Evolutionary conservation across 2,888 invertebrate species (phyloP), one percentile per base, ranked within the genome.

Genomic region (Sarcophaga variegata): DNA sequence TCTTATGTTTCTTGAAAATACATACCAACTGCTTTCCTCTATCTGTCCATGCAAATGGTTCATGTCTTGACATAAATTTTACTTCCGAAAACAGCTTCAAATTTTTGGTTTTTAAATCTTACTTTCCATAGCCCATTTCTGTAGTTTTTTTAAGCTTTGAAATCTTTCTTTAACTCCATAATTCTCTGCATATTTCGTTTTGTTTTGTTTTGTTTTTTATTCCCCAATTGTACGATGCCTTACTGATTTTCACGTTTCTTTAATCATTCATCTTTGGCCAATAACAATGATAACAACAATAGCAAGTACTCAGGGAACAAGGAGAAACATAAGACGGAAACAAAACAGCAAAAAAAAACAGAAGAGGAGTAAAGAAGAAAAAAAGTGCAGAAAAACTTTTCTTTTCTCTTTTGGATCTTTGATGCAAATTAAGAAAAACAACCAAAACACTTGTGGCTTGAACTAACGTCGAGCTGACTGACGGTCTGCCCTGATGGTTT

Each of bases 381-480:
- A 11, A 72, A 20, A 27, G 5, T 27, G 20, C n/a, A 67, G 22
- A 69, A 5, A 47, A 69, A 69, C 67, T 60, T 59, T 60, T 64
- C 49, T 63, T 59, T 22, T 59, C 27, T 64, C 49, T 63, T 59
- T 22, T 3, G 47, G 49, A 47, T 63, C 72, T 70, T 67, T 71
- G 71, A 86, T 81, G 83, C 77, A 86, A 86, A 86, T 81, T 81
- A 74, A 74, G 83, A 60, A 79, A 74, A 86, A 83, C 77, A 83
- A 74, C 77, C 60, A 83, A 37, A 86, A 81, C 83, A 82, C 86
- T 86, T 86, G 86, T 86, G 86, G 83, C 86, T 83, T 83, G 77
- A 86, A 83, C 67, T 80, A 66, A 82, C 83, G 72, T 83, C 72
- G 62, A 37, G 37, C 37, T 37, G 10, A 37, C 37, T 37, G 37